Conservation (phyloP, 2,113 vertebrate genomes). For the Mastomys coucha region DNA sequence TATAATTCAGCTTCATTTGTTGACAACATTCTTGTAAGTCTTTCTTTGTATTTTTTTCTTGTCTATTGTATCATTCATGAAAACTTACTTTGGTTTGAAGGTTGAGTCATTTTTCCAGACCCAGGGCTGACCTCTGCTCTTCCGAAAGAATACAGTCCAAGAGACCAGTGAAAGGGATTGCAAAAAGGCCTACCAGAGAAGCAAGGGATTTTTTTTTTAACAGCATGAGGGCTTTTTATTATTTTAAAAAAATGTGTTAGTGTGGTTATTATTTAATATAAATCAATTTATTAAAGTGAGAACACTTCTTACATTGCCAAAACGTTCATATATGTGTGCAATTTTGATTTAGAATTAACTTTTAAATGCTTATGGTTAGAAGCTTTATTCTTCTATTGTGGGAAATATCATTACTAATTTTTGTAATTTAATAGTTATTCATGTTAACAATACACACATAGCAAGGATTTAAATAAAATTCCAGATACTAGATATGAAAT, state of each 20-base stretch:
- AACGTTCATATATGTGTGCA: background rate
- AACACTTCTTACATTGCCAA: background rate
- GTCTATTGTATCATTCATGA: background rate
- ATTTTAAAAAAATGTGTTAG: background rate
- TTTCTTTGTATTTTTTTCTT: background rate
- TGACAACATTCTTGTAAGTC: background rate
- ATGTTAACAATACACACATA: background rate
- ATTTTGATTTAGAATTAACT: too few species aligned
- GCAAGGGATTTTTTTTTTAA: background rate
- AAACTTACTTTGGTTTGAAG: background rate
- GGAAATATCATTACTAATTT: background rate
- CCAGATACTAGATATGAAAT: background rate
- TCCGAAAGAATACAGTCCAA: constrained; percentile 6
- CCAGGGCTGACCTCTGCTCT: background rate
- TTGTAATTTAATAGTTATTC: background rate
- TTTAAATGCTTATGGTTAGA: background rate
- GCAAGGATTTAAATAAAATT: background rate
- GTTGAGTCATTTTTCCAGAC: background rate
- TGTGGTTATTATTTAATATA: background rate
- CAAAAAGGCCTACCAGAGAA: background rate
- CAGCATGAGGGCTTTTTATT: background rate
- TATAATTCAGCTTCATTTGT: background rate
- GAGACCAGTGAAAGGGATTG: accelerated
- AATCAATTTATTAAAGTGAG: background rate
- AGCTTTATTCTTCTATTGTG: background rate